These are phyloP conservation scores for Chironomus striatipennis DNA, from an alignment of 1,140 invertebrate species.

Conservation along the genomic window DNA sequence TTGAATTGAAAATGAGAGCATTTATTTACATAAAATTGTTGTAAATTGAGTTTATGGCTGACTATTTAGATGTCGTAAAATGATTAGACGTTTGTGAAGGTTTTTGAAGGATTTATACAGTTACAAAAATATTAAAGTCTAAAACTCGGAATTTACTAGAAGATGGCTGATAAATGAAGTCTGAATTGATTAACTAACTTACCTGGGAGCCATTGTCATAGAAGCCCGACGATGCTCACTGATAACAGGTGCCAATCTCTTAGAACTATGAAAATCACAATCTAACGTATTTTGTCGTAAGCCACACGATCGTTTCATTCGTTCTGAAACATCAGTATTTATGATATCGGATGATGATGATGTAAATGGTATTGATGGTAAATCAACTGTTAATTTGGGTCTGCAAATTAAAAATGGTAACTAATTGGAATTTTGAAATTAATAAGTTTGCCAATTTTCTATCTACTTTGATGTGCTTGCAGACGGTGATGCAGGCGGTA, in stretches of 20 bases:
- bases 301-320: conserved; percentile 46
- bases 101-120: no score
- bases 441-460: conserved; percentile 20
- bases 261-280: conserved; percentile 37
- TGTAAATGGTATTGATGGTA: conserved; percentile 4
- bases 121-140: no score
- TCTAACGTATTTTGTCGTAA: conserved; percentile 53
- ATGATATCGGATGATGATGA: conserved; percentile 63
- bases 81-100: no score
- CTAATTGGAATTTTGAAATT: conserved; percentile 16
- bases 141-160: background rate
- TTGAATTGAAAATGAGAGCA: conserved; percentile 33
- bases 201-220: conserved; percentile 37
- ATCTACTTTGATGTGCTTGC: conserved; percentile 6
- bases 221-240: conserved; percentile 40
- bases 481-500: conserved; percentile 28
- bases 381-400: conserved; percentile 20
- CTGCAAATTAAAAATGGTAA: conserved; percentile 30
- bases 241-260: conserved; percentile 33
- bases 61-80: no score
- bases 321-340: conserved; percentile 50
- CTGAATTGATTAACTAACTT: conserved; percentile 26
- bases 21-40: conserved; percentile 33
- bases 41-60: no score
- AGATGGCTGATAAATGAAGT: background rate